phyloP scores from a whole-genome alignment of 37 sponge, comb jelly and placozoan species.

The Chondrilla cf. caribensis region DNA sequence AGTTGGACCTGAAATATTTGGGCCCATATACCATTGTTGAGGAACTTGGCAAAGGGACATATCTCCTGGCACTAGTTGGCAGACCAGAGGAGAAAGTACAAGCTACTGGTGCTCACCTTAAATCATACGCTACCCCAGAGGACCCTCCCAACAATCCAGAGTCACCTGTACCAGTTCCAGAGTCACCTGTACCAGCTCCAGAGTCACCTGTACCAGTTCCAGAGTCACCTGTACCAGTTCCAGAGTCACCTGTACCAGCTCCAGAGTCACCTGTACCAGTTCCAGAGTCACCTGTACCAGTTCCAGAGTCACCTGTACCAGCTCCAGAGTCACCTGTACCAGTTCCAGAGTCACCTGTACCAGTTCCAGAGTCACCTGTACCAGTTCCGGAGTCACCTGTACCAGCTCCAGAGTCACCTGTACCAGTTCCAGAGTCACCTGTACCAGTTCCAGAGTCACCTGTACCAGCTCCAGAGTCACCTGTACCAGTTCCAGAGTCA shows the following conservation, averaged over 20 bases:
- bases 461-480: too few species aligned
- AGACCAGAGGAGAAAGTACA: not conserved
- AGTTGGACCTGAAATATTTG: slow-evolving; percentile 34
- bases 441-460: not conserved
- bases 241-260: not conserved
- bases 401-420: not conserved
- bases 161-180: too few species aligned
- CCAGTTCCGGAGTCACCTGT: too few species aligned
- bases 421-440: not conserved
- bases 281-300: not conserved
- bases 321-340: too few species aligned
- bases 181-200: not conserved
- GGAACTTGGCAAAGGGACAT: slow-evolving; percentile 12
- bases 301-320: too few species aligned
- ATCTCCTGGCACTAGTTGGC: not conserved
- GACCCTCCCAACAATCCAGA: not conserved
- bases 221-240: not conserved
- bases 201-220: not conserved
- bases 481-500: too few species aligned
- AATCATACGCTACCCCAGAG: not conserved
- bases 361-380: too few species aligned
- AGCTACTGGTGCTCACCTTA: slow-evolving; percentile 14
- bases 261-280: not conserved
- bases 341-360: too few species aligned
- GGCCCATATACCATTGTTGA: slow-evolving; percentile 43